These are phyloP conservation scores for Neuroterus valhalla DNA, from an alignment of 1,140 invertebrate genomes.

Conservation along the genomic window DNA sequence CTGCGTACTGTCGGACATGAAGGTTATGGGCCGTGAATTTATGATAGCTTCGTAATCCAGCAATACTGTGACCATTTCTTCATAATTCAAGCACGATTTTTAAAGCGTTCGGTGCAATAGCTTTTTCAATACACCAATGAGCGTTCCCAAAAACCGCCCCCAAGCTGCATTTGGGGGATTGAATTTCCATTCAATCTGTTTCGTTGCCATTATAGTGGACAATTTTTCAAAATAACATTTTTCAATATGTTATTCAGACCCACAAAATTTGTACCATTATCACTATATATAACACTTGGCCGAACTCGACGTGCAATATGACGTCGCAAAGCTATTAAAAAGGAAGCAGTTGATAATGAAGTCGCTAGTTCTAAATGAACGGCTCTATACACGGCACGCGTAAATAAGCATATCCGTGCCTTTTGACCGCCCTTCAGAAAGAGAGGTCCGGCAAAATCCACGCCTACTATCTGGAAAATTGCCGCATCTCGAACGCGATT, in stretches of 20 bases:
- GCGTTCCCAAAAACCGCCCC: slow-evolving; percentile 10
- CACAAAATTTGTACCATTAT: slow-evolving; percentile 19
- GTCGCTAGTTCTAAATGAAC: not conserved
- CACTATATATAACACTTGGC: slow-evolving; percentile 37
- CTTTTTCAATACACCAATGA: slow-evolving; percentile 1
- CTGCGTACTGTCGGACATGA: no score
- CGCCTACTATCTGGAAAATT: no score
- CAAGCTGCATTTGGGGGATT: no score
- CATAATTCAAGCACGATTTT: slow-evolving; percentile 27
- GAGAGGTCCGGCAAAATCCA: no score
- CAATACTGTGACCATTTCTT: slow-evolving; percentile 17
- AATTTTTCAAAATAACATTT: not conserved
- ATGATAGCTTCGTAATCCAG: no score
- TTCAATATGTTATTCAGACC: slow-evolving; percentile 13
- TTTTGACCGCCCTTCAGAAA: not conserved
- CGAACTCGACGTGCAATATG: no score
- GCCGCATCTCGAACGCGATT: no score
- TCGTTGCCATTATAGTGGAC: no score
- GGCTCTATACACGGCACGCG: no score
- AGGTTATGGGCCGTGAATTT: no score
- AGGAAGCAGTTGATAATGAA: slow-evolving; percentile 19
- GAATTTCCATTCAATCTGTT: no score
- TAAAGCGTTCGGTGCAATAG: slow-evolving; percentile 28
- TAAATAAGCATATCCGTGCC: not conserved
- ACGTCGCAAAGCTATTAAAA: no score